These are phyloP conservation scores for Parasteatoda tepidariorum DNA, from an alignment of 1,140 invertebrate genomes.

Conservation along the genomic window DNA sequence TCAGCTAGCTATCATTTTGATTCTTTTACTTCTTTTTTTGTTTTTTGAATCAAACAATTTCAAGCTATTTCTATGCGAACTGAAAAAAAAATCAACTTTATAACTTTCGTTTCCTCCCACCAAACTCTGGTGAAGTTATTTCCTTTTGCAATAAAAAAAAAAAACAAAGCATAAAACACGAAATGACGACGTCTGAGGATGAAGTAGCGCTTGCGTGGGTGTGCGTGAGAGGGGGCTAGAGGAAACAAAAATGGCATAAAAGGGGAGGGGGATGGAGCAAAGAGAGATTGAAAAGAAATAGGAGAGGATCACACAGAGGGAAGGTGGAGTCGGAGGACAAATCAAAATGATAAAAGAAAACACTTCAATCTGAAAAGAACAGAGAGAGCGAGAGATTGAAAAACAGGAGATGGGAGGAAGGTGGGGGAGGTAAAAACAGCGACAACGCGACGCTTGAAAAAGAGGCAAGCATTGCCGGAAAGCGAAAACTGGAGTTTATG, in stretches of 20 bases:
- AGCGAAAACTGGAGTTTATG: slow-evolving; percentile 41
- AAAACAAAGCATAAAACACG: slow-evolving; percentile 35
- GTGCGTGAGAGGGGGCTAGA: too few relatives aligned
- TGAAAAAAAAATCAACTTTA: too few relatives aligned
- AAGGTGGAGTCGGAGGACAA: background rate
- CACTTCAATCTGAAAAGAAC: slow-evolving; percentile 50
- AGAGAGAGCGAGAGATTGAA: background rate
- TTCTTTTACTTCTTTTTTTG: too few relatives aligned
- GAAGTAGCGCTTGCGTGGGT: slow-evolving; percentile 2
- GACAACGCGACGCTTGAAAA: slow-evolving; percentile 32
- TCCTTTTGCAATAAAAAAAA: too few relatives aligned
- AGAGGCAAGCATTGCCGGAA: slow-evolving; percentile 26
- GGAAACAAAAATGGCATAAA: background rate
- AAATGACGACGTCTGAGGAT: slow-evolving; percentile 45
- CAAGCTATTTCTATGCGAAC: too few relatives aligned
- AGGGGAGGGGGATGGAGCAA: background rate
- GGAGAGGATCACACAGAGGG: background rate
- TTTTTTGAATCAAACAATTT: too few relatives aligned
- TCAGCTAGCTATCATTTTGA: too few relatives aligned
- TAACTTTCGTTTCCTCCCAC: too few relatives aligned
- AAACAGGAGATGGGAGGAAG: background rate
- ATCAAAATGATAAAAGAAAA: slow-evolving; percentile 57
- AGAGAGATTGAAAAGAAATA: background rate
- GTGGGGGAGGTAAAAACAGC: slow-evolving; percentile 3
- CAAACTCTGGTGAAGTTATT: too few relatives aligned